phyloP scores from a whole-genome alignment of 2,888 invertebrate species.

The Oscheius onirici region DNA sequence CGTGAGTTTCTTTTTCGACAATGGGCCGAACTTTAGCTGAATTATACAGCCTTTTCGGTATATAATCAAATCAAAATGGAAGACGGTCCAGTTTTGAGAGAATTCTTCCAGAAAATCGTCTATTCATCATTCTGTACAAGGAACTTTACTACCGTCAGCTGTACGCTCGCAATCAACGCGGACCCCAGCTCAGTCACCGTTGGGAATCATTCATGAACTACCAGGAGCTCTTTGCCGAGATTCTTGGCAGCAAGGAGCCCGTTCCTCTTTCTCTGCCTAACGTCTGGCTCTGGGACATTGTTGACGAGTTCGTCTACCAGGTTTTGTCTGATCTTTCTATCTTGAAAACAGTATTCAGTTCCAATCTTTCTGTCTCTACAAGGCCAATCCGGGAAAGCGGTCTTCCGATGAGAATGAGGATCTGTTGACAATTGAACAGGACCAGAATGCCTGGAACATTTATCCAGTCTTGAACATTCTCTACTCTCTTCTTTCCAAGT shows the following conservation, averaged over 20 bases:
- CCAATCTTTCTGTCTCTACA: constrained; percentile 81
- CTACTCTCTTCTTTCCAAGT: constrained; percentile 95
- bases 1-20: constrained; percentile 40
- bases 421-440: constrained; percentile 81
- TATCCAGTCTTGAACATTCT: constrained; percentile 95
- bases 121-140: constrained; percentile 93
- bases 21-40: no score
- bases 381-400: constrained; percentile 83
- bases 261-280: constrained; percentile 81
- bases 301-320: constrained; percentile 99
- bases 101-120: constrained; percentile 75
- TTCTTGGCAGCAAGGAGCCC: constrained; percentile 77
- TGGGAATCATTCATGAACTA: constrained; percentile 97
- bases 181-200: constrained; percentile 89
- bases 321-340: constrained; percentile 58
- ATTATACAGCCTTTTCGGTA: background rate
- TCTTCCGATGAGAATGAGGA: constrained; percentile 80
- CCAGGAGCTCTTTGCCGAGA: constrained; percentile 89
- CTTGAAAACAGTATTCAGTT: constrained; percentile 72
- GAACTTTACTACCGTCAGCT: constrained; percentile 97
- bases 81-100: background rate
- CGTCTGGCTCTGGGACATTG: constrained; percentile 98
- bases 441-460: constrained; percentile 87
- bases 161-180: constrained; percentile 82
- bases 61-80: no score